Percentiles rank a stretch among this genome's conserved stretches.
These are phyloP conservation scores for Cinclus cinclus DNA, from an alignment of 2,113 vertebrate species.

Conservation along the genomic window DNA sequence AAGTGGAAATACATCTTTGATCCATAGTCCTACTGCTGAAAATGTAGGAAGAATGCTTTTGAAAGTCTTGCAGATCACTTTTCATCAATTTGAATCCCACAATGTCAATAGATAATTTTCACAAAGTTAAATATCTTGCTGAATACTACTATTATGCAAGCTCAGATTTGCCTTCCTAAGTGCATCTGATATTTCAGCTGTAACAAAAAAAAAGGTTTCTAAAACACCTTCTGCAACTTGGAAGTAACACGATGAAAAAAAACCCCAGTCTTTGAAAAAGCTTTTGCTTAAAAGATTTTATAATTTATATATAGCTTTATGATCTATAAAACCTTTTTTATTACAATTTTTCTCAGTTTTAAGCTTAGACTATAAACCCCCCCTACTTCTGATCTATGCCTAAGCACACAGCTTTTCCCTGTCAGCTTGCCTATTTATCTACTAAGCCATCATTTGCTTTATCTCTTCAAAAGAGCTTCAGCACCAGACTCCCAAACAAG, in stretches of 20 bases:
- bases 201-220: neutral
- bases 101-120: neutral
- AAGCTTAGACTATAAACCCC: neutral
- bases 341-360: neutral
- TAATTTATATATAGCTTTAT: neutral
- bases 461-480: neutral
- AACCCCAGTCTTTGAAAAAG: neutral
- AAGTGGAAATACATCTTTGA: rapidly evolving
- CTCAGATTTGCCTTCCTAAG: neutral
- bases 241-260: neutral
- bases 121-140: neutral
- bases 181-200: slow-evolving; percentile 15
- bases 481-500: neutral
- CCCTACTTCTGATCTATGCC: neutral
- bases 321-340: neutral
- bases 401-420: neutral
- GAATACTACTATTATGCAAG: neutral
- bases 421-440: neutral
- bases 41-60: neutral
- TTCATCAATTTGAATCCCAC: neutral
- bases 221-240: neutral
- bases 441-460: neutral
- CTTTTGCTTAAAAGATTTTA: neutral
- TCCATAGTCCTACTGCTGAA: neutral
- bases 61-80: neutral